A percentile compares a stretch with the other conserved stretches of the same genome.
These are phyloP conservation scores for Streblospio benedicti DNA, from an alignment of 1,140 invertebrate species.

Conservation along the genomic window DNA sequence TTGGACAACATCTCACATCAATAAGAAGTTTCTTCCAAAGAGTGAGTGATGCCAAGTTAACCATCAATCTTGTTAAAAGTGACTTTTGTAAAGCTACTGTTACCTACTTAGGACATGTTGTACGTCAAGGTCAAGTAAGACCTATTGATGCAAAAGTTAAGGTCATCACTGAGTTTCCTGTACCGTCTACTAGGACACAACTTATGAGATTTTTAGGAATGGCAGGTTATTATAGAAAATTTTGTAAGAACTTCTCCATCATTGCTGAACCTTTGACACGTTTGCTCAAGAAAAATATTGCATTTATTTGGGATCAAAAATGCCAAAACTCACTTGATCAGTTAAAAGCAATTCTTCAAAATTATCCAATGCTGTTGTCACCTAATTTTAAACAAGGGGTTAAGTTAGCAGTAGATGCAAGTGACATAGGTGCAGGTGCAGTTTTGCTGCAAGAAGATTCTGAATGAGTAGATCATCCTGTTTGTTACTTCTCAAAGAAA, in stretches of 20 bases:
- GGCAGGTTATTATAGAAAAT: background rate
- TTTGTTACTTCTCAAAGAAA: too few relatives aligned
- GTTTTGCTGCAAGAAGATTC: too few relatives aligned
- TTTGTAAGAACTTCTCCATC: background rate
- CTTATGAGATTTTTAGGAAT: background rate
- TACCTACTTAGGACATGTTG: background rate
- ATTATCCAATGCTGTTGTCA: background rate
- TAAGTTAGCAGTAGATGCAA: too few relatives aligned
- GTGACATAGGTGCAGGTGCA: too few relatives aligned
- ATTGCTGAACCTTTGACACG: background rate
- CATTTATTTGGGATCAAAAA: background rate
- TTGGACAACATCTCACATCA: background rate
- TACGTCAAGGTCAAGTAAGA: background rate
- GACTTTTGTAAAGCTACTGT: background rate
- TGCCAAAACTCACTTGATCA: background rate
- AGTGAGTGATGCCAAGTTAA: background rate
- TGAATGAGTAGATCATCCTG: too few relatives aligned
- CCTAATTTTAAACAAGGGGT: background rate
- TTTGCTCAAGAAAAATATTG: background rate
- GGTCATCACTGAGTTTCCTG: background rate
- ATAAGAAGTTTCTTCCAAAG: background rate
- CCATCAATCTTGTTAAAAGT: background rate
- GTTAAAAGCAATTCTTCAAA: background rate
- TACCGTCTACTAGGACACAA: too few relatives aligned
- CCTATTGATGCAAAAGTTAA: background rate